phyloP scores from a whole-genome alignment of 2,113 vertebrate genomes.

The Phalacrocorax brasilianus region DNA sequence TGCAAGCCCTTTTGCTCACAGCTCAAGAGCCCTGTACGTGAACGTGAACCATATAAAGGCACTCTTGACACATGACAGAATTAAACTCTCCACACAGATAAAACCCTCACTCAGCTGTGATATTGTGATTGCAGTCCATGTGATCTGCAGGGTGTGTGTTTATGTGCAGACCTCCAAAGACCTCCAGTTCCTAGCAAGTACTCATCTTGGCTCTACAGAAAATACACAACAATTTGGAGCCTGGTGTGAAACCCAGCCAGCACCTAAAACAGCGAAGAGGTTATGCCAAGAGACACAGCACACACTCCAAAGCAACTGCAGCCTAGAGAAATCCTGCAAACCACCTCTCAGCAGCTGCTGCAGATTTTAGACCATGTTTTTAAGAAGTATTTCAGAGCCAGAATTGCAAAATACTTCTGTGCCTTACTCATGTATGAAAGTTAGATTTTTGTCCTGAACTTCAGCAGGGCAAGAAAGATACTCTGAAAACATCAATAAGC shows the following conservation, averaged over 20 bases:
- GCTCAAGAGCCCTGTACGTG: background rate
- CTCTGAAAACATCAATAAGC: background rate
- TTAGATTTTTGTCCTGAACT: background rate
- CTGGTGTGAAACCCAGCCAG: background rate
- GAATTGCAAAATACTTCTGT: background rate
- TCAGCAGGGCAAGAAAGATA: background rate
- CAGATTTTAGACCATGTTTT: background rate
- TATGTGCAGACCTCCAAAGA: background rate
- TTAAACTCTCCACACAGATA: background rate
- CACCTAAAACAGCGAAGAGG: background rate
- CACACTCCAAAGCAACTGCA: background rate
- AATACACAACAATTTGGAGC: background rate
- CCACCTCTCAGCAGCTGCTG: slow-evolving; percentile 2
- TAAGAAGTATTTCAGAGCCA: background rate
- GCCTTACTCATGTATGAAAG: background rate
- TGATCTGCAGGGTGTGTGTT: background rate
- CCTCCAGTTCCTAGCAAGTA: background rate
- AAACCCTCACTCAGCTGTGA: background rate
- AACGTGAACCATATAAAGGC: background rate
- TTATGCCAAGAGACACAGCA: background rate
- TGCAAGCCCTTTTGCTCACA: background rate
- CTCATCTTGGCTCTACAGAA: background rate
- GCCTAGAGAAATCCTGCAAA: background rate
- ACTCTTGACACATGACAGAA: background rate
- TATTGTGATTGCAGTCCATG: background rate